Conservation (phyloP, 1,140 invertebrate genomes). For the Hesperophylax magnus region DNA sequence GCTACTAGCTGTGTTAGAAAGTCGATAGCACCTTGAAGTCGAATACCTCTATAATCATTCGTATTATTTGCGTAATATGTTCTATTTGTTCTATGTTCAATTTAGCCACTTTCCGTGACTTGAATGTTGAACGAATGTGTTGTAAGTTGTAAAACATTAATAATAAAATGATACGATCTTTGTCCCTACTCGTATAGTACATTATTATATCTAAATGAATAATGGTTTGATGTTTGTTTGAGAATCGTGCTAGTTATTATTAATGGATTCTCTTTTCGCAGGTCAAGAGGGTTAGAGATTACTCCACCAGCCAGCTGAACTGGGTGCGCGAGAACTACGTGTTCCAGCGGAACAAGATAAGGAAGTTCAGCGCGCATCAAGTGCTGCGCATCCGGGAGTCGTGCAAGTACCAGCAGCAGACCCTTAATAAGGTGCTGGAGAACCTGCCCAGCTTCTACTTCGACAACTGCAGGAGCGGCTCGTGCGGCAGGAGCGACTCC, state of each 20-base stretch:
- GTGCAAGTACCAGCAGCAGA: conserved; percentile 96
- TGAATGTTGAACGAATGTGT: too few relatives aligned
- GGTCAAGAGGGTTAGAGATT: conserved; percentile 89
- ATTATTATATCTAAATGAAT: too few relatives aligned
- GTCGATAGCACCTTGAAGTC: too few relatives aligned
- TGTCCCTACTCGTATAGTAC: neutral
- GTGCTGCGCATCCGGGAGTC: conserved; percentile 89
- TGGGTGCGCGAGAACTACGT: conserved; percentile 96
- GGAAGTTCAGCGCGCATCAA: conserved; percentile 95
- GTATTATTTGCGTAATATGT: too few relatives aligned
- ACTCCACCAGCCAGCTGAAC: conserved; percentile 90
- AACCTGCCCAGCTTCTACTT: conserved; percentile 94
- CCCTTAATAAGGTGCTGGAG: conserved; percentile 93
- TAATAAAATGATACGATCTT: too few relatives aligned
- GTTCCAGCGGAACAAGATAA: conserved; percentile 93
- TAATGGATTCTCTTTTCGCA: conserved; percentile 60
- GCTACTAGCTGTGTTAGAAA: too few relatives aligned
- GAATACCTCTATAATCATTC: too few relatives aligned
- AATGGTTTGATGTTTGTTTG: too few relatives aligned
- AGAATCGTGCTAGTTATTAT: too few relatives aligned
- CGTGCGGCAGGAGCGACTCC: conserved; percentile 86
- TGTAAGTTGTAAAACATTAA: too few relatives aligned
- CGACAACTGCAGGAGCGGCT: conserved; percentile 92
- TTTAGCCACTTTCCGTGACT: too few relatives aligned
- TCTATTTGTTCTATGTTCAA: too few relatives aligned